Base-by-base conservation (phyloP, 2,888 invertebrate species). In the Dicyrtoma fusca region DNA sequence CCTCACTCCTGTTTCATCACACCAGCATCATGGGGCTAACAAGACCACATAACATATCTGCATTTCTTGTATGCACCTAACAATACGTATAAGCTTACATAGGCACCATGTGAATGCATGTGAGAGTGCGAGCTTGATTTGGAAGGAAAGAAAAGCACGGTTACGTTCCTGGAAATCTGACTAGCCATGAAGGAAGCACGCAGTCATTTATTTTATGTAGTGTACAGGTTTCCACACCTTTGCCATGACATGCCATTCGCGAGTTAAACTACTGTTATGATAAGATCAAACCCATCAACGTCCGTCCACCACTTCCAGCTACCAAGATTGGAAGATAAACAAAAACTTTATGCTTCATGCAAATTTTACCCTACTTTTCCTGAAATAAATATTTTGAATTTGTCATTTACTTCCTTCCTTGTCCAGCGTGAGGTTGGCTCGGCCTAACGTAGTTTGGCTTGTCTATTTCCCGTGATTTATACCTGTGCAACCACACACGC, bases 241-340 rank as follows among this genome's bases (percentile, higher is more conserved):
- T 23, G 23, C 34, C 34, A 34, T 34, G 34, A 34, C 34, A 34
- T 34, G 34, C 34, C 34, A 34, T 1, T 10, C 25, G 23, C 14
- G 26, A 21, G 57, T 21, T 13, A 57, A 21, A 57, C 25, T 57
- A 57, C 26, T 57, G 26, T 14, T 14, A 57, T 57, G 57, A 57
- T 57, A 57, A 57, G 25, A 57, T 57, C 57, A 57, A n/a, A 57
- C 57, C 26, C 57, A 57, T 57, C 57, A 57, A 23, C 57, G 11
- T 57, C 57, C 34, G 34, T 34, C 34, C 34, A 34, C 34, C 34
- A 34, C 34, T 34, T 34, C 34, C 34, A 34, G 4, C 34, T 34
- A 34, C 34, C 34, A 3, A 34, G 34, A 34, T 34, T 34, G 34
- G 4, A 34, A 34, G 34, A 34, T 34, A 34, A 57, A 21, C n/a